Percentiles rank a stretch among this genome's conserved stretches.
Conservation (phyloP, 1,140 invertebrate species). For the Spodoptera litura region DNA sequence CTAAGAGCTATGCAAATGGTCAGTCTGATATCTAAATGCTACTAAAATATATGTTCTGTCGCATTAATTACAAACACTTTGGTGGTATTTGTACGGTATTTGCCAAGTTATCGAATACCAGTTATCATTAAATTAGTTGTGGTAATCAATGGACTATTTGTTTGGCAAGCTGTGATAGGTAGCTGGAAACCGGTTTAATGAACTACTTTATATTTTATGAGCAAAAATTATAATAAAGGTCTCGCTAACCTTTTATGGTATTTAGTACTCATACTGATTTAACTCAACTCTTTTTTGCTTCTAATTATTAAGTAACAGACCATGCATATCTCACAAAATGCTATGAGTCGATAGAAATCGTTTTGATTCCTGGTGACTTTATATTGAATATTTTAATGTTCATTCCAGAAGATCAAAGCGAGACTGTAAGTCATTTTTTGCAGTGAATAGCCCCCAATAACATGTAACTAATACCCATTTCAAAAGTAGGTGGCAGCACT, state of each 20-base stretch:
- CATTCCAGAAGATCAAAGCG: no score
- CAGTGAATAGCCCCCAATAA: no score
- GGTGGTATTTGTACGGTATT: conserved; percentile 36
- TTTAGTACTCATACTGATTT: not conserved
- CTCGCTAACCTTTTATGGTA: not conserved
- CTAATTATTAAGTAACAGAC: not conserved
- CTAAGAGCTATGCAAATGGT: conserved; percentile 9
- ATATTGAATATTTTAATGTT: no score
- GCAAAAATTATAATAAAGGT: conserved; percentile 8
- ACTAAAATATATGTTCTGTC: conserved; percentile 31
- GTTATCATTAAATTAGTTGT: conserved; percentile 34
- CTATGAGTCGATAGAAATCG: no score
- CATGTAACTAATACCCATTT: no score
- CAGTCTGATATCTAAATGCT: conserved; percentile 29
- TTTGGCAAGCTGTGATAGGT: conserved; percentile 23
- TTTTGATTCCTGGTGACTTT: no score
- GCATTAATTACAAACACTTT: conserved; percentile 36
- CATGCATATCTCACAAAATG: no score
- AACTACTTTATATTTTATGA: conserved; percentile 6
- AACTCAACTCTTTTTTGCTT: not conserved
- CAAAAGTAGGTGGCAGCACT: no score
- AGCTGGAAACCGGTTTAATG: not conserved
- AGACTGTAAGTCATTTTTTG: no score
- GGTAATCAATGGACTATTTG: conserved; percentile 15
- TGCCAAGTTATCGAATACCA: conserved; percentile 28